phyloP scores from a whole-genome alignment of 1,140 invertebrate genomes.

The Diorhabda elongata region DNA sequence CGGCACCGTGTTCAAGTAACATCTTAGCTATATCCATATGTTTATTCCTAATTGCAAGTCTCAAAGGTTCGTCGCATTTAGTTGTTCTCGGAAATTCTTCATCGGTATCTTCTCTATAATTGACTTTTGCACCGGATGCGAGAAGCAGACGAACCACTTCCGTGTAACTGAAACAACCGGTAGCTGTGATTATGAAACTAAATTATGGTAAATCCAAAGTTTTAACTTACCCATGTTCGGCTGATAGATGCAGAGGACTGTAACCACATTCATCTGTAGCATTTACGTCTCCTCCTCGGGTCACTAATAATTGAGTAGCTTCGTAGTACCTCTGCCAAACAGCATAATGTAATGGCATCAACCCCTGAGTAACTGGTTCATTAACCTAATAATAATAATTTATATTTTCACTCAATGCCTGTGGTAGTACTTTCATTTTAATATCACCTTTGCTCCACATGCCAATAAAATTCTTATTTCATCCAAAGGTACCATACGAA shows the following conservation, averaged over 20 bases:
- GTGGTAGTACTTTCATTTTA: no score
- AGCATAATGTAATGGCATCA: constrained; percentile 87
- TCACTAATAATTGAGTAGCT: constrained; percentile 71
- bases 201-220: not conserved
- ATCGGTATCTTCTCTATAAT: constrained; percentile 66
- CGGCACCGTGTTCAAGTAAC: constrained; percentile 66
- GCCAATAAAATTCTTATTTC: constrained; percentile 81
- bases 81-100: constrained; percentile 68
- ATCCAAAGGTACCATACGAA: constrained; percentile 77
- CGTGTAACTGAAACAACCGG: constrained; percentile 52
- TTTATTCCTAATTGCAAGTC: constrained; percentile 79
- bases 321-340: constrained; percentile 81
- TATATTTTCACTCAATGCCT: no score
- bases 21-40: constrained; percentile 71
- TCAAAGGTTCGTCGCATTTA: constrained; percentile 74
- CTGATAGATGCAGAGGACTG: constrained; percentile 80
- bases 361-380: constrained; percentile 71
- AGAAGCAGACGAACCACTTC: constrained; percentile 72
- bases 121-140: constrained; percentile 73
- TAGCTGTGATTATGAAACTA: no score
- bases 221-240: constrained; percentile 69
- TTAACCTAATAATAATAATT: constrained; percentile 53
- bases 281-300: constrained; percentile 77
- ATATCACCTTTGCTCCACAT: constrained; percentile 73
- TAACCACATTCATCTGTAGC: constrained; percentile 86